Base-by-base conservation (phyloP, 2,113 vertebrate species). In the Sylvilagus bachmani region DNA sequence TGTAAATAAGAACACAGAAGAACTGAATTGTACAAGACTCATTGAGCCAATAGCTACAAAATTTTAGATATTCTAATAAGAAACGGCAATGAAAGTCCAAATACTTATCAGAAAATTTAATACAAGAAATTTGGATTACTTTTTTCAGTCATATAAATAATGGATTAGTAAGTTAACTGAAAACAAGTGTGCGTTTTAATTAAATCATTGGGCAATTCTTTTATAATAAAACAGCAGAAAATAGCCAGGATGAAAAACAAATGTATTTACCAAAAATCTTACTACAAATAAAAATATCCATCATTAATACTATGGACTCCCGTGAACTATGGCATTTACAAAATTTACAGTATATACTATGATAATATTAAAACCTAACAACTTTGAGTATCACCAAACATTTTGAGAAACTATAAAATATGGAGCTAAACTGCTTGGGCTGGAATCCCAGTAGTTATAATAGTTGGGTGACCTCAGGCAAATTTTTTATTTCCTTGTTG, bases 91-190 rank as follows among this genome's bases (percentile, higher is more conserved):
- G 19, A 4, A 75, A 84, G 5, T 87, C 25, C 86, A 91, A 86
- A 92, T 82, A 78, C 13, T 90, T 84, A 81, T 27, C 24, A 90
- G 67, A 71, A 91, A 92, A 86, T 61, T 66, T 64, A 95, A 90
- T 85, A 62, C 2, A 91, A 29, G 11, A 66, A 83, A 84, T 13
- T 66, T 22, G 55, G 44, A 38, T 21, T 38, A 29, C 17, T 24
- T 78, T 78, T 89, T 77, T 74, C 6, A 79, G 5, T 67, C 38
- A 89, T 12, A 80, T 3, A 61, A 9, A 62, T 89, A 33, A 94
- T 2, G 27, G 4, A 44, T 22, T 55, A 51, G 0, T 80, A 88
- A 61, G 17, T 82, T 87, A 83, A 92, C 70, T 25, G 66, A 12
- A 78, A 94, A 93, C 6, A 83, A 83, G 0, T 69, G 11, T 58